Base-by-base conservation (phyloP, 1,140 invertebrate genomes). In the Temnothorax nylanderi region DNA sequence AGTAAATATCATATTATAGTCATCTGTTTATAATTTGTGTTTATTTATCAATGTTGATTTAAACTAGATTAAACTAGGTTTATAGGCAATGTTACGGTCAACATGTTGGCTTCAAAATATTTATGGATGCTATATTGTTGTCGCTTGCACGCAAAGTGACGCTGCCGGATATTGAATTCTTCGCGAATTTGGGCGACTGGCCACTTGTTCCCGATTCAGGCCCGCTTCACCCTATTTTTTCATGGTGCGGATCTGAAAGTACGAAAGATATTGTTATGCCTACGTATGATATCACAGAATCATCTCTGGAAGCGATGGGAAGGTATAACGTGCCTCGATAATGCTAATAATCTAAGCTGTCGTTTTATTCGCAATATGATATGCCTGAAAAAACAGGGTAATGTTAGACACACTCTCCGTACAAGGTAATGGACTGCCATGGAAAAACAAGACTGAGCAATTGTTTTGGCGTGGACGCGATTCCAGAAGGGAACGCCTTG, bases 131-230 rank as follows among this genome's bases (percentile, higher is more conserved):
- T 71, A 98, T 99, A 87, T 95, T 99, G 26, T 93, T 98, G 41
- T 99, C 98, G 0, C 92, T 99, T 18, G 94, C 97, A 13, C 95
- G 98, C 88, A 99, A 99, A 96, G 97, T 98, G n/a, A 87, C 95
- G 32, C 94, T 99, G 64, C 98, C 99, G 16, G 97, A 99, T 95
- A 94, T 98, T 81, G 98, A 99, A 94, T 97, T 99, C 91, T 97
- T 99, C 90, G 96, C 98, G 44, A 99, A 99, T 96, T 96, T 99
- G 18, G 99, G 99, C 21, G 99, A 99, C 95, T 99, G 99, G 98
- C 99, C 99, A 13, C 94, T 99, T 16, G 96, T 97, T 0, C 94
- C 96, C 60, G 96, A 96, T 18, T 94, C 96, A 26, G 91, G 95
- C 18, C 94, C 95, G 58, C 94, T 95, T 18, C 96, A 97, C 89